These are phyloP conservation scores for Echinometra lucunter DNA, from an alignment of 53 echinoderm and acorn worm species.

Conservation along the genomic window DNA sequence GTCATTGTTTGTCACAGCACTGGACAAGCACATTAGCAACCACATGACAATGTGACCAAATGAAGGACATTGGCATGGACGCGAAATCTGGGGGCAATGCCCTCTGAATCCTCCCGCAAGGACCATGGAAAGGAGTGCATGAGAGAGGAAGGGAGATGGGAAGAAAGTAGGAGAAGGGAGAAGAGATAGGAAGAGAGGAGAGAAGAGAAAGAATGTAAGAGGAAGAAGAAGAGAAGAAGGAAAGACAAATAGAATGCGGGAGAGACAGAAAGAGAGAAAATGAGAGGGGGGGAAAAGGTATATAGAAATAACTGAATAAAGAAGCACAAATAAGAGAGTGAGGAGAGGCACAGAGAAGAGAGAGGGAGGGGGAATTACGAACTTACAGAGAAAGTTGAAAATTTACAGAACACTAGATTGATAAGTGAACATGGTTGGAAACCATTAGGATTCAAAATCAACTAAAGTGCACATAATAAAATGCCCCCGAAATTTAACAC, in stretches of 20 bases:
- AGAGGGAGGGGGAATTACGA: not conserved
- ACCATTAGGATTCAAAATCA: not conserved
- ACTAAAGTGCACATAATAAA: not conserved
- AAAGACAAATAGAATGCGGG: not conserved
- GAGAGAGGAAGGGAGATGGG: not conserved
- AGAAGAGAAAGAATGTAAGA: too few species aligned
- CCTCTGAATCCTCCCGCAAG: slow-evolving; percentile 24
- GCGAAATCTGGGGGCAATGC: slow-evolving; percentile 48
- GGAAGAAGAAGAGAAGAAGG: not conserved
- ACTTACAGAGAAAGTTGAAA: not conserved
- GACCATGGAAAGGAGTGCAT: not conserved
- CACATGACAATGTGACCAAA: slow-evolving; percentile 40
- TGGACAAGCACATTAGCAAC: slow-evolving; percentile 63
- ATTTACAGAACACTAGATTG: not conserved
- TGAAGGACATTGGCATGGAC: slow-evolving; percentile 49
- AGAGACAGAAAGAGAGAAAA: not conserved
- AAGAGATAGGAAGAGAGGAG: not conserved
- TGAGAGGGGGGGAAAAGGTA: not conserved
- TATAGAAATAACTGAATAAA: not conserved
- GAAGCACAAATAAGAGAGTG: not conserved
- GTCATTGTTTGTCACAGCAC: slow-evolving; percentile 40
- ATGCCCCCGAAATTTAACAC: not conserved
- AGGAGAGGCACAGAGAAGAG: not conserved
- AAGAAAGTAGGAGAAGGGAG: not conserved
- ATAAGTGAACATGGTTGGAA: not conserved